Base-by-base conservation (phyloP, 35 echinoderm and acorn worm genomes). In the Apostichopus californicus region DNA sequence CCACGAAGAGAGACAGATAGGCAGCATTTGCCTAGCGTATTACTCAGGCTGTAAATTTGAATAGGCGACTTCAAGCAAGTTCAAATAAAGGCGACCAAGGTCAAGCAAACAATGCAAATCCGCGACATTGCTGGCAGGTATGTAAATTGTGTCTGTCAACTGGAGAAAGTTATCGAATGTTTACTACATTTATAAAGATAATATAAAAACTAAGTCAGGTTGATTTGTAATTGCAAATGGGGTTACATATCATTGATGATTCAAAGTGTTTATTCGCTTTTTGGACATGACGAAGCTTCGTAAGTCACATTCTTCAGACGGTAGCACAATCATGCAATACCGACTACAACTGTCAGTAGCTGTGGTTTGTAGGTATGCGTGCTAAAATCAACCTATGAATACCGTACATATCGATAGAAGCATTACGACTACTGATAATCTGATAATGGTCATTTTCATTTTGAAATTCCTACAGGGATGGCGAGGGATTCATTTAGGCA, bases 1-100 rank as follows among this genome's bases (percentile, higher is more conserved):
- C 13, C 54, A 12, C 22, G n/a, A 28, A 17, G 21, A 79, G 4
- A 25, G 9, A 22, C 14, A 9, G 77, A 9, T 10, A 46, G 23
- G 5, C 28, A 46, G 9, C 13, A 22, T 22, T 79, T 46, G 28
- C 21, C 28, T 22, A 10, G 77, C 77, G 10, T 22, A 25, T 12
- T 34, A 46, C 26, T 24, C 10, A 14, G 5, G 17, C 10, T 55
- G 52, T 55, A 55, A 65, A 61, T 87, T 89, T 89, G 64, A 89
- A 89, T 18, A 72, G 64, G 23, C 21, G 86, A 89, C 86, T 89
- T 89, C 7, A 18, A 73, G 63, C 81, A 85, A 85, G 81, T 59
- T 85, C 57, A 85, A 85, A 85, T 18, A 85, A 85, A 85, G 81
- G 71, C 71, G 71, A 75, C 71, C 71, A 75, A 75, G 71, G 71